Evolutionary conservation across 2,113 vertebrate genomes (phyloP).

Genomic region (Pygoscelis antarcticus): DNA sequence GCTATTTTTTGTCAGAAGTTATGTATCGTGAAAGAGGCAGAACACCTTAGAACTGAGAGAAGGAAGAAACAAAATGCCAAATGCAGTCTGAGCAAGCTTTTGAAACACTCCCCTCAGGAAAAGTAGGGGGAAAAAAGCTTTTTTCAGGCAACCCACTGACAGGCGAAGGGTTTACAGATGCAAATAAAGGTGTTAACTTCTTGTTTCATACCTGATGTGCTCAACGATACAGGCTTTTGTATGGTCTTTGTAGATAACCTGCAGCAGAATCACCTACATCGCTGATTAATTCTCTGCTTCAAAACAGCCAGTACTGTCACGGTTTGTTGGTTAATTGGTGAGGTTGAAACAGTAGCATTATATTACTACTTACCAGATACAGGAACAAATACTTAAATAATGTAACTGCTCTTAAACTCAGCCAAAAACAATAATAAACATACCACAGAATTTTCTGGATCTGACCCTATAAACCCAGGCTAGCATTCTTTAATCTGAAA

Average conservation of each 20-base stretch:
- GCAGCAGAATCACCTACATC: not conserved
- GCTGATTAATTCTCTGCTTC: not conserved
- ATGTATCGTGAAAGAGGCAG: not conserved
- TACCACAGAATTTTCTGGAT: not conserved
- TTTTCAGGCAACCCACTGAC: not conserved
- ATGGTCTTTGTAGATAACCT: not conserved
- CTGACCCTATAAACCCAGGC: not conserved
- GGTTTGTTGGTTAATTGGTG: not conserved
- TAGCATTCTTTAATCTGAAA: not conserved
- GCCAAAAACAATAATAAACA: accelerated
- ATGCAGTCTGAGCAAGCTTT: not conserved
- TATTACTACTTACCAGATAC: not conserved
- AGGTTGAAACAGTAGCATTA: not conserved
- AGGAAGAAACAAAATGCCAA: slow-evolving; percentile 22
- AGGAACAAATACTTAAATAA: not conserved
- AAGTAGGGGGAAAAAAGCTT: not conserved
- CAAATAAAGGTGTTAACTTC: not conserved
- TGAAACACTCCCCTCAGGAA: not conserved
- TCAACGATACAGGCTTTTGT: not conserved
- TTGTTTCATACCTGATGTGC: not conserved
- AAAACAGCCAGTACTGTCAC: not conserved
- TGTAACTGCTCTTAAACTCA: not conserved
- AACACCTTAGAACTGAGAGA: not conserved
- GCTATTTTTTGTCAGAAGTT: slow-evolving; percentile 10
- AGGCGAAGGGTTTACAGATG: not conserved